Percentiles rank a stretch among this genome's conserved stretches.
These are phyloP conservation scores for Coregonus suidteri DNA, from an alignment of 2,797 vertebrate species.

Conservation along the genomic window DNA sequence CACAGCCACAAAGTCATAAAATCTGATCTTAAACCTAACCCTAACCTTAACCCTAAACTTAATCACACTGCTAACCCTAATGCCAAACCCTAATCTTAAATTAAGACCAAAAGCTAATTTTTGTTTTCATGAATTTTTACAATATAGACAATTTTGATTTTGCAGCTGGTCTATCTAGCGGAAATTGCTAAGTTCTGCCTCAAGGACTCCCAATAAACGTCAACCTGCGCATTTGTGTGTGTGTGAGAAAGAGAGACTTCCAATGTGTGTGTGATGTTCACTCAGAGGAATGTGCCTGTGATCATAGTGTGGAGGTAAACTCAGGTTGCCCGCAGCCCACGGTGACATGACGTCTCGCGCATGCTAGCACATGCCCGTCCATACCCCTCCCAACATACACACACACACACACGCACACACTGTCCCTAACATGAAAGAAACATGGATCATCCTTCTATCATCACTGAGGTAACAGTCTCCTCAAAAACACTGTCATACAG, in stretches of 20 bases:
- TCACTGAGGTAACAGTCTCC: constrained; percentile 44
- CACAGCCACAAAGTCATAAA: too few species aligned
- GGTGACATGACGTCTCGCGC: constrained; percentile 62
- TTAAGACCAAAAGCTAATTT: too few species aligned
- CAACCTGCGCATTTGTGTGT: constrained; percentile 15
- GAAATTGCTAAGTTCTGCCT: too few species aligned
- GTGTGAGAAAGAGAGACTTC: constrained; percentile 17
- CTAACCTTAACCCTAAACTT: too few species aligned
- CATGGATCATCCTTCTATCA: constrained; percentile 70
- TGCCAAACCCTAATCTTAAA: too few species aligned
- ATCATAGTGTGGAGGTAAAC: constrained; percentile 61
- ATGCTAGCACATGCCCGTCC: constrained; percentile 69
- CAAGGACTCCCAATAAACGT: too few species aligned
- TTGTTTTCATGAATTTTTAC: too few species aligned
- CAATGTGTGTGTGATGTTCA: constrained; percentile 28
- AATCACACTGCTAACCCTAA: too few species aligned
- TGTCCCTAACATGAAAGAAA: constrained; percentile 55
- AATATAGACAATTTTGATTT: too few species aligned
- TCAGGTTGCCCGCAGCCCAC: constrained; percentile 59
- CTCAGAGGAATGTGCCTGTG: constrained; percentile 63
- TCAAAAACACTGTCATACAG: constrained; percentile 28
- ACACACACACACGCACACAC: constrained; percentile 12
- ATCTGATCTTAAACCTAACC: too few species aligned
- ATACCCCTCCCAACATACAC: constrained; percentile 38
- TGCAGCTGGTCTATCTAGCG: too few species aligned